Evolutionary conservation across 2,888 invertebrate species (phyloP).

Genomic region (Tetranychus truncatus): DNA sequence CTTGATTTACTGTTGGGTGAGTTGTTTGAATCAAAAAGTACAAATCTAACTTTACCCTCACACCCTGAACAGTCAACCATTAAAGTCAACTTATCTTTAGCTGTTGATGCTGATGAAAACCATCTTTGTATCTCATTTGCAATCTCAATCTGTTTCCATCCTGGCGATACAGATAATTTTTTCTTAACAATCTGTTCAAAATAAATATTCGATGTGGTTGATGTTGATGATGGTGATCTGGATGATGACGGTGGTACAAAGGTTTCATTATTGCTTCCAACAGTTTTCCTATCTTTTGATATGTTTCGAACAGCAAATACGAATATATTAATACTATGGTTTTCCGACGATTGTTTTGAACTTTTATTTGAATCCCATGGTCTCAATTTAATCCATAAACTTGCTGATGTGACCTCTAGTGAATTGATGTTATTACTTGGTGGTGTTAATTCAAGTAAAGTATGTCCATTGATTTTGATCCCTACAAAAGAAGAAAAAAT

Average conservation of each 20-base stretch:
- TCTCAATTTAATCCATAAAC: conserved; percentile 49
- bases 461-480: conserved; percentile 60
- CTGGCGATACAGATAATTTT: conserved; percentile 47
- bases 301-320: conserved; percentile 43
- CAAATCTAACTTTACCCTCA: conserved; percentile 30
- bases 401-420: conserved; percentile 54
- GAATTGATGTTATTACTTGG: conserved; percentile 43
- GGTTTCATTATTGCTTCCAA: conserved; percentile 40
- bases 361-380: conserved; percentile 29
- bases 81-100: conserved; percentile 41
- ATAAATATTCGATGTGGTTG: neutral
- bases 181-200: conserved; percentile 32
- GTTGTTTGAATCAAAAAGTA: conserved; percentile 24
- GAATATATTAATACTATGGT: conserved; percentile 46
- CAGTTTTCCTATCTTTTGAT: conserved; percentile 19
- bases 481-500: conserved; percentile 39
- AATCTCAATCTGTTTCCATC: conserved; percentile 72
- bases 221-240: neutral
- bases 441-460: conserved; percentile 63
- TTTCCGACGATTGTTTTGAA: conserved; percentile 27
- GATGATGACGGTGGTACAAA: too few species aligned
- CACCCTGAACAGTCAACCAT: conserved; percentile 42
- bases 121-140: conserved; percentile 56
- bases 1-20: neutral
- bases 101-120: conserved; percentile 36